A percentile compares a stretch with the other conserved stretches of the same genome.
Evolutionary conservation across 2,797 vertebrate species (phyloP).

Genomic region (Carcharodon carcharias): DNA sequence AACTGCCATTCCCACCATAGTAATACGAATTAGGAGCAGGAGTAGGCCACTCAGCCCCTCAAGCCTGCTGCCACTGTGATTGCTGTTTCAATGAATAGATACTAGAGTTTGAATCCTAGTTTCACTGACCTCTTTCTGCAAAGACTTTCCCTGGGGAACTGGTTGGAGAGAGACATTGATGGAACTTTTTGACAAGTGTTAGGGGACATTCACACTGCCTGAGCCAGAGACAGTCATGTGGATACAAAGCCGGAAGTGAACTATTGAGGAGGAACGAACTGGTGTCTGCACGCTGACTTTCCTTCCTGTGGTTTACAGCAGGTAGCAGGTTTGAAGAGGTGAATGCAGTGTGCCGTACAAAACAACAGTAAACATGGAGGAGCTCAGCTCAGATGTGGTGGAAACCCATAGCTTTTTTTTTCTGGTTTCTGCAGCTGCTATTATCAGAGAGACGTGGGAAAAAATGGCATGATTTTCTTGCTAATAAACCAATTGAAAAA

Average conservation of each 20-base stretch:
- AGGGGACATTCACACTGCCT: background rate
- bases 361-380: background rate
- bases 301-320: background rate
- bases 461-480: background rate
- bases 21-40: no score
- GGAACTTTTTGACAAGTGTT: background rate
- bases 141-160: background rate
- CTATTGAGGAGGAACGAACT: background rate
- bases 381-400: background rate
- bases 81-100: background rate
- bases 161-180: background rate
- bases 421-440: background rate
- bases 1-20: background rate
- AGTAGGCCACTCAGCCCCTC: no score
- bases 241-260: background rate
- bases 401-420: background rate
- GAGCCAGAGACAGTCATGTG: background rate
- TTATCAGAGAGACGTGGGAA: background rate
- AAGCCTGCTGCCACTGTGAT: background rate
- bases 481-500: background rate
- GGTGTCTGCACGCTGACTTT: background rate
- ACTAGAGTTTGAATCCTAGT: background rate
- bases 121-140: background rate
- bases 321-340: background rate
- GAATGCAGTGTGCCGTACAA: background rate